Evolutionary conservation across 2,797 vertebrate genomes (phyloP), one percentile per base, ranked within the genome.

Genomic region (Synanceia verrucosa): DNA sequence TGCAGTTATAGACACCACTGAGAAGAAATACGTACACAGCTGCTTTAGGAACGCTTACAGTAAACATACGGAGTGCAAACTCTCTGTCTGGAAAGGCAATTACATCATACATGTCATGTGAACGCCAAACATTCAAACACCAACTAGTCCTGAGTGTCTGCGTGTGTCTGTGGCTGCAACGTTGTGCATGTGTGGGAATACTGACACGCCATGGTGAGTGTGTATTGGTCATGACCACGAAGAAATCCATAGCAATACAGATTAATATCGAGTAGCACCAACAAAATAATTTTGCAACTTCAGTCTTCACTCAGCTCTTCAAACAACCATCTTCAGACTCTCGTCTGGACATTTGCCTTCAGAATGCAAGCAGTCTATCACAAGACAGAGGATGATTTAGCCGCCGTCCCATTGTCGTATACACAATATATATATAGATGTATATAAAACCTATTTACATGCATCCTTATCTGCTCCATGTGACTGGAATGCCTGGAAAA

Each of bases 381-480:
- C 21, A 70, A 90, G 85, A 74, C 78, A 70, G 75, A 50, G 47
- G 72, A 76, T 65, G 74, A 63, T 68, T 55, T 68, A 57, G 47
- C 82, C 76, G 80, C 76, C 59, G 87, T 87, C 85, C 85, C 82
- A 78, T 82, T 89, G 84, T 90, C 86, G 82, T 90, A 81, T 85
- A 90, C 85, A 93, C 85, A 83, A 82, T 82, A 92, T 88, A 71
- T 88, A 71, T 86, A 88, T 91, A 90, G 87, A 90, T 76, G 86
- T 90, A 87, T 85, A 82, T 90, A 78, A 86, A 88, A 82, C 52
- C 0, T 94, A 94, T 95, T 91, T 94, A 95, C 93, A 95, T 19
- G 56, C 73, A 87, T 83, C 86, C 87, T 88, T 92, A 90, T 88
- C 82, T 81, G 75, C 80, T 83, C 82, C 65, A 68, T 73, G 72